These are phyloP conservation scores for Mastigias papua DNA, from an alignment of 30 jellyfish, hydroid and myxozoan genomes.

Conservation along the genomic window DNA sequence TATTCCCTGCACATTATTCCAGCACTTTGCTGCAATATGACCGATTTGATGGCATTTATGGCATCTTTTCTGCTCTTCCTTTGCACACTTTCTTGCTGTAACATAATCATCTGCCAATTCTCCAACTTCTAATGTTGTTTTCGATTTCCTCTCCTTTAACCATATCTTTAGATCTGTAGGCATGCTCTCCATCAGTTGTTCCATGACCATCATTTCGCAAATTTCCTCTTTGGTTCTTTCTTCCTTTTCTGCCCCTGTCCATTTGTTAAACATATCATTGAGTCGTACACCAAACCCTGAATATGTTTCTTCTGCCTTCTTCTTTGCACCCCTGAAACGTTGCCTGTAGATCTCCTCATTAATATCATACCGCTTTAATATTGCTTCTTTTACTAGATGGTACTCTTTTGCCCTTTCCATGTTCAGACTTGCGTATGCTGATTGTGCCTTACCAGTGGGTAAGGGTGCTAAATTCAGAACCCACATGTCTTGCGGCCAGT, in stretches of 20 bases:
- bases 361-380: no score
- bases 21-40: background rate
- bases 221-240: background rate
- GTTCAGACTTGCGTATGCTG: background rate
- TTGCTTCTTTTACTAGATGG: background rate
- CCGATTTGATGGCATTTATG: background rate
- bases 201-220: background rate
- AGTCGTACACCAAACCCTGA: background rate
- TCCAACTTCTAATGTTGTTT: background rate
- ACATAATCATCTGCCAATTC: background rate
- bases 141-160: slow-evolving; percentile 15
- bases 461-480: slow-evolving; percentile 8
- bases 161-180: background rate
- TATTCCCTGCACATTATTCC: background rate
- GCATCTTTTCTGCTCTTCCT: background rate
- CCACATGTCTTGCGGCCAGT: slow-evolving; percentile 11
- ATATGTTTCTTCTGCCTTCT: background rate
- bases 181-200: slow-evolving; percentile 5
- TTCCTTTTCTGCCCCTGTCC: slow-evolving; percentile 11
- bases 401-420: background rate
- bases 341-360: background rate
- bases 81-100: background rate
- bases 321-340: background rate
- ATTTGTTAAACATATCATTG: background rate
- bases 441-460: no score